A percentile compares a stretch with the other conserved stretches of the same genome.
phyloP scores from a whole-genome alignment of 1,140 invertebrate species.

The Zaprionus lachaisei region DNA sequence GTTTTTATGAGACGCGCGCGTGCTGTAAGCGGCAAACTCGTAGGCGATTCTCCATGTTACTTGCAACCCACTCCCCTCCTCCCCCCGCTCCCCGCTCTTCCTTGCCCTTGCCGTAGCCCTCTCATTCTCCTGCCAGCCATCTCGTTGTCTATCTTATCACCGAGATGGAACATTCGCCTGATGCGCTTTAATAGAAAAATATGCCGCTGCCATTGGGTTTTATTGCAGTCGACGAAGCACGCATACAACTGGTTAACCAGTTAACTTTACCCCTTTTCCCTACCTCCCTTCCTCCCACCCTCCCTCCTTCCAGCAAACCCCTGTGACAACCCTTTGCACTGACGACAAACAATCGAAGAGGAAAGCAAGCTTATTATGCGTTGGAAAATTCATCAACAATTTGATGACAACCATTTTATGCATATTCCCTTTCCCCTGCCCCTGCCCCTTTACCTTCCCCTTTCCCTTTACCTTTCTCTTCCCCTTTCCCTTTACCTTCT shows the following conservation, averaged over 20 bases:
- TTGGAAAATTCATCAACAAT: slow-evolving; percentile 67
- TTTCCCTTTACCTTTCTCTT: neutral
- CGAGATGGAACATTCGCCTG: slow-evolving; percentile 42
- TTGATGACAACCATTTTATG: slow-evolving; percentile 50
- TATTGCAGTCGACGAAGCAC: slow-evolving; percentile 44
- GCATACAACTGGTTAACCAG: slow-evolving; percentile 21
- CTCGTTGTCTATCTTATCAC: slow-evolving; percentile 49
- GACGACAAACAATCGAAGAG: neutral
- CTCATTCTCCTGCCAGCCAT: neutral
- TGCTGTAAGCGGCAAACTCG: slow-evolving; percentile 70
- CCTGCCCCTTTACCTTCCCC: neutral
- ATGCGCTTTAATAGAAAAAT: slow-evolving; percentile 75
- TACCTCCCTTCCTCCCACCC: neutral
- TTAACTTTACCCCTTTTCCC: slow-evolving; percentile 19
- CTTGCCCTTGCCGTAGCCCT: neutral
- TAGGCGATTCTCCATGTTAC: slow-evolving; percentile 55
- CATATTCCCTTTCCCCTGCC: neutral
- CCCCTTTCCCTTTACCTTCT: too few relatives aligned
- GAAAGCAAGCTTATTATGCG: slow-evolving; percentile 33
- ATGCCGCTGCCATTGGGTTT: slow-evolving; percentile 49
- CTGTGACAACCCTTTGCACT: neutral
- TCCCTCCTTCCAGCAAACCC: too few relatives aligned
- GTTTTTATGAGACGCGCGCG: slow-evolving; percentile 83
- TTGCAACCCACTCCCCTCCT: neutral
- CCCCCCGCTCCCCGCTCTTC: neutral